These are phyloP conservation scores for Sycophaga agraensis DNA, from an alignment of 1,140 invertebrate species.

Conservation along the genomic window DNA sequence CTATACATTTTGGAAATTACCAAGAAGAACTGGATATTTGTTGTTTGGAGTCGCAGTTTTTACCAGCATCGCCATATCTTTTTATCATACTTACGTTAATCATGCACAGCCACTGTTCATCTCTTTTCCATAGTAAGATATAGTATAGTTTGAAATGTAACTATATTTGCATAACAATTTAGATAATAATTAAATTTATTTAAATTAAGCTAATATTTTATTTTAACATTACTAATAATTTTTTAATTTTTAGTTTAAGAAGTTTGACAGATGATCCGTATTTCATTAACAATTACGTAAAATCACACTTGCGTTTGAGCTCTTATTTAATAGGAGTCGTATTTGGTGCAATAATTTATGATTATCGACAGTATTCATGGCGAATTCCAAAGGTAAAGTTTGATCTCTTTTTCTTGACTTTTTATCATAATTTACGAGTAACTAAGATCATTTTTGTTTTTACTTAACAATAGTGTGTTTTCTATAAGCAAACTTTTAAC, in stretches of 20 bases:
- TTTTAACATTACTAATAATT: background rate
- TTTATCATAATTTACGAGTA: too few species aligned
- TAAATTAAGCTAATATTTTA: too few species aligned
- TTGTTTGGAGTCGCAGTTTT: slow-evolving; percentile 31
- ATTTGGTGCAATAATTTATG: slow-evolving; percentile 42
- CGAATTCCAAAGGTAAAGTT: slow-evolving; percentile 39
- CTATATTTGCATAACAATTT: background rate
- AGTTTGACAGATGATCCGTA: slow-evolving; percentile 35
- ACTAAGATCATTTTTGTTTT: background rate
- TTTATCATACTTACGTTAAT: slow-evolving; percentile 34
- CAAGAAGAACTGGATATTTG: slow-evolving; percentile 36
- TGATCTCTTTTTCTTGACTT: too few species aligned
- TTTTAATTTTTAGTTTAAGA: slow-evolving; percentile 32
- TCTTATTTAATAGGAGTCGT: slow-evolving; percentile 45
- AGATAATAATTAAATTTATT: too few species aligned
- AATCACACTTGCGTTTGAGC: slow-evolving; percentile 41
- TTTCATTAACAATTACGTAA: slow-evolving; percentile 43
- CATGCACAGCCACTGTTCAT: slow-evolving; percentile 32
- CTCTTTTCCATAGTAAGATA: slow-evolving; percentile 37
- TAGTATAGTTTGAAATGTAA: background rate
- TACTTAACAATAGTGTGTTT: background rate
- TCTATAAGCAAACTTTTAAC: too few species aligned
- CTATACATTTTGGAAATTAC: slow-evolving; percentile 52
- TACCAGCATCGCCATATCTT: slow-evolving; percentile 33
- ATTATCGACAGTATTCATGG: slow-evolving; percentile 40